phyloP scores from a whole-genome alignment of 2,797 vertebrate species.

The Gouania willdenowi region DNA sequence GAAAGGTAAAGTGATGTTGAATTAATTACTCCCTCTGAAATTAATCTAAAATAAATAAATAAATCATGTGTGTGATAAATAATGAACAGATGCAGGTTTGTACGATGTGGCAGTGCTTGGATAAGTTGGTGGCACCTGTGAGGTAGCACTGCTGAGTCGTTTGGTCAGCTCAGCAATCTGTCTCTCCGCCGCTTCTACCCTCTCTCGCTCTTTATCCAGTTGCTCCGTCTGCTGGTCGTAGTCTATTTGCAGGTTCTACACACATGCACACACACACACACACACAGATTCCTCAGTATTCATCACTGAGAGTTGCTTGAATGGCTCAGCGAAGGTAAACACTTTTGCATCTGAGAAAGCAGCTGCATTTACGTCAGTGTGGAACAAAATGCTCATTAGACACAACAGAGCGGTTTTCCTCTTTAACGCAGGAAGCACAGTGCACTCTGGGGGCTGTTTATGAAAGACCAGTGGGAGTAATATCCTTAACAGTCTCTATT shows the following conservation, averaged over 20 bases:
- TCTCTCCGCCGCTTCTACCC: conserved; percentile 77
- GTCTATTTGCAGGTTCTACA: conserved; percentile 89
- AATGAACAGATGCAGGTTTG: conserved; percentile 38
- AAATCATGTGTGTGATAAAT: conserved; percentile 26
- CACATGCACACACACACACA: conserved; percentile 16
- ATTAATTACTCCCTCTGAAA: too few relatives aligned
- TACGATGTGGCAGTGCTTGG: conserved; percentile 33
- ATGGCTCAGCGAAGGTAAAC: conserved; percentile 45
- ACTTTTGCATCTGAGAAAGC: conserved; percentile 35
- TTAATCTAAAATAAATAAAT: too few relatives aligned
- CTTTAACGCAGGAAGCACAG: conserved; percentile 38
- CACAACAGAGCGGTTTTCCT: conserved; percentile 45
- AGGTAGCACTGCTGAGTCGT: conserved; percentile 77
- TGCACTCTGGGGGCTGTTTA: conserved; percentile 40
- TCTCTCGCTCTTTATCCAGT: conserved; percentile 86
- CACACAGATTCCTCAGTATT: conserved; percentile 12
- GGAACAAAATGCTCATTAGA: conserved; percentile 55
- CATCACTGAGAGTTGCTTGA: conserved; percentile 17
- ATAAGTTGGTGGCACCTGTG: conserved; percentile 78
- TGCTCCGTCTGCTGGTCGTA: conserved; percentile 90
- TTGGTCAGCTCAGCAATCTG: conserved; percentile 84
- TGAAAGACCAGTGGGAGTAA: conserved; percentile 27
- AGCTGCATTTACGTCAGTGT: conserved; percentile 28
- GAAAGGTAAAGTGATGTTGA: too few relatives aligned
- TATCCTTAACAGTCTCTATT: conserved; percentile 5